A percentile compares a stretch with the other conserved stretches of the same genome.
Evolutionary conservation across 2,797 vertebrate genomes (phyloP).

Genomic region (Dryobates pubescens): DNA sequence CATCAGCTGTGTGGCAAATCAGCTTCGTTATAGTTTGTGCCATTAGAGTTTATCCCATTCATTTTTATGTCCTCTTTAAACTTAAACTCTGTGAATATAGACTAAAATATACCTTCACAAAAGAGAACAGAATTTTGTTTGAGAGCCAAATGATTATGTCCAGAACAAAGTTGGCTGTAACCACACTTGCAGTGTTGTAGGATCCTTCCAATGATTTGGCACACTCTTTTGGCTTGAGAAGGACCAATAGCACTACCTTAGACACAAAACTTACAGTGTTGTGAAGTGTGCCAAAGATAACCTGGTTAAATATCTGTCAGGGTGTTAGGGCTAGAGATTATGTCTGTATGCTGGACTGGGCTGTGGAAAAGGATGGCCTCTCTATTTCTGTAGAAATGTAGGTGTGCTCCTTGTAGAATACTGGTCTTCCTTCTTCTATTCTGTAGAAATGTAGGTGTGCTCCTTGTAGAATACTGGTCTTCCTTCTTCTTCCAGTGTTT

Average conservation of each 20-base stretch:
- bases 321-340: not conserved
- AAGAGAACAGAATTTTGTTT: not conserved
- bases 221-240: not conserved
- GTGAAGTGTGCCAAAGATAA: not conserved
- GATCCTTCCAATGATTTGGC: not conserved
- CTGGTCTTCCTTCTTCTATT: not conserved
- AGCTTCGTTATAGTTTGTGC: not conserved
- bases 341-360: not conserved
- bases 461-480: not conserved
- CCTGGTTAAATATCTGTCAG: not conserved
- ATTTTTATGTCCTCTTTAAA: not conserved
- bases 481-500: not conserved
- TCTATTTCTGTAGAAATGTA: not conserved
- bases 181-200: not conserved
- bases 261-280: not conserved
- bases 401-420: not conserved
- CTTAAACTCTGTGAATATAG: not conserved
- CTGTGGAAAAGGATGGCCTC: not conserved
- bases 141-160: not conserved
- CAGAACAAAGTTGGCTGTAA: not conserved
- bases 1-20: not conserved
- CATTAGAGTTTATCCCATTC: not conserved
- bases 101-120: not conserved
- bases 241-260: not conserved
- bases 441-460: not conserved